phyloP scores from a whole-genome alignment of 2,888 invertebrate species.

The Boloria selene region DNA sequence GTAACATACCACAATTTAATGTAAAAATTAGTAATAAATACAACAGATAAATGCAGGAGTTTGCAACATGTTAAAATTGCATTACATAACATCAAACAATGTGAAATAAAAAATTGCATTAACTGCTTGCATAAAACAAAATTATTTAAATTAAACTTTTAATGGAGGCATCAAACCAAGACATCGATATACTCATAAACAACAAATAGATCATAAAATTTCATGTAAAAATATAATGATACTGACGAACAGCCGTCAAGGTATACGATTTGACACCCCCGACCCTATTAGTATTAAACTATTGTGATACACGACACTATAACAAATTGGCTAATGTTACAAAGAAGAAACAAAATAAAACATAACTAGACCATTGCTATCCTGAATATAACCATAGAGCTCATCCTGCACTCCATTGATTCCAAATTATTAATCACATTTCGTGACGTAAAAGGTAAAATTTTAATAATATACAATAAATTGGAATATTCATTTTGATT shows the following conservation, averaged over 20 bases:
- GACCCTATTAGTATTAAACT: conserved; percentile 77
- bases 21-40: conserved; percentile 88
- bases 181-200: conserved; percentile 76
- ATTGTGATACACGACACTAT: conserved; percentile 82
- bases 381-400: conserved; percentile 76
- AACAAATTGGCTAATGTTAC: conserved; percentile 81
- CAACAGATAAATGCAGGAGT: conserved; percentile 86
- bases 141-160: conserved; percentile 79
- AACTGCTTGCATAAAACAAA: conserved; percentile 82
- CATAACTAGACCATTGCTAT: conserved; percentile 82
- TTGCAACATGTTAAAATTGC: conserved; percentile 83
- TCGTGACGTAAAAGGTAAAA: conserved; percentile 72
- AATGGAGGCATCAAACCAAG: conserved; percentile 83
- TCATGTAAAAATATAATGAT: conserved; percentile 78
- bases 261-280: conserved; percentile 82
- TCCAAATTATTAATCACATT: conserved; percentile 70
- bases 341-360: conserved; percentile 76
- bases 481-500: conserved; percentile 81
- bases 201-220: conserved; percentile 79
- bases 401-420: conserved; percentile 81
- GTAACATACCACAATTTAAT: conserved; percentile 88
- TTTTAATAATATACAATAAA: conserved; percentile 77
- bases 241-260: conserved; percentile 64
- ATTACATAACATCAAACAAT: conserved; percentile 83
- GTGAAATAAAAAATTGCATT: conserved; percentile 81